Evolutionary conservation across 2,797 vertebrate genomes (phyloP), one percentile per base, ranked within the genome.

Genomic region (Anas bernieri): DNA sequence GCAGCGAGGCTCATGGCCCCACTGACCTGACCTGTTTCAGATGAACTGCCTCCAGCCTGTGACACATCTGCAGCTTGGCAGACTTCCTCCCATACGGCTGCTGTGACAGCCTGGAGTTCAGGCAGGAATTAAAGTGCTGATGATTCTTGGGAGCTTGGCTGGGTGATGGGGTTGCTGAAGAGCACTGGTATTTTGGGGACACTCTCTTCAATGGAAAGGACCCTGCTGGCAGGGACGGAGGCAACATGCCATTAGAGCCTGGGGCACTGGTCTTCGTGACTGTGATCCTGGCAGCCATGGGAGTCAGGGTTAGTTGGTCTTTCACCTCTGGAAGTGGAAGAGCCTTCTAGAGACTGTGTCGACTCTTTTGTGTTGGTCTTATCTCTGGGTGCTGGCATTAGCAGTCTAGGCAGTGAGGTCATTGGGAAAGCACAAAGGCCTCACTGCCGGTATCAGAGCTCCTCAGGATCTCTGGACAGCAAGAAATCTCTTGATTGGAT

Each of bases 21-120:
- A 37, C 45, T 86, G 66, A 52, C 17, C 33, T 20, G 35, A 67
- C 0, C 0, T 8, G 17, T 82, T 85, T 80, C 52, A 45, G 45
- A 28, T 45, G 75, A 85, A 37, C 41, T 52, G 50, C 37, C 52
- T 72, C 67, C 72, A 88, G 66, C 28, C 25, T 63, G 66, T 59
- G 46, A 26, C 26, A 69, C 0, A 0, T 7, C 3, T 3, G 43
- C 0, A 0, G 5, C 33, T 78, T 85, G 58, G 69, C 81, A 86
- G 22, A 68, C 17, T 25, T 70, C 25, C 33, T 88, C 52, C 35
- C 76, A 12, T 21, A 7, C 1, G 6, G 37, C 59, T 94, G 23
- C 55, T 11, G 3, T 50, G 67, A 54, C 13, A 76, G 37, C 9
- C 37, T 69, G 55, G 30, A 73, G 30, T 80, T 86, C 22, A 70